A percentile compares a stretch with the other conserved stretches of the same genome.
phyloP scores from a whole-genome alignment of 1,140 invertebrate genomes.

The Thaumatotibia leucotreta region DNA sequence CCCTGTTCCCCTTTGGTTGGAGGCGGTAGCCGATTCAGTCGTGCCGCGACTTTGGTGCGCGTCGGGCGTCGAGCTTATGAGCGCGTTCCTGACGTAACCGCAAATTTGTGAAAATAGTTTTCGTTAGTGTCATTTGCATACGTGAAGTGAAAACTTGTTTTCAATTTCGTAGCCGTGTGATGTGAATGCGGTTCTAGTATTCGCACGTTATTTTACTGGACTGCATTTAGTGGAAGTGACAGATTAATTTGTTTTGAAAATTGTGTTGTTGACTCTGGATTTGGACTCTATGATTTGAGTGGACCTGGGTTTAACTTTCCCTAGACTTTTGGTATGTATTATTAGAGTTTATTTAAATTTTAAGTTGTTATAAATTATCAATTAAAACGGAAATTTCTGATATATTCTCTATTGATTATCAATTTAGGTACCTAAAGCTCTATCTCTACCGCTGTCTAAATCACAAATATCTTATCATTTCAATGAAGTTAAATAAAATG shows the following conservation, averaged over 20 bases:
- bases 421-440: no score
- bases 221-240: conserved; percentile 41
- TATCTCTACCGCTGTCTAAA: no score
- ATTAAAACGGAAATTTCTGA: no score
- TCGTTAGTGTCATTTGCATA: conserved; percentile 57
- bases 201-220: conserved; percentile 19
- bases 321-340: neutral
- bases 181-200: conserved; percentile 40
- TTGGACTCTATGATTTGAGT: conserved; percentile 52
- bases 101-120: conserved; percentile 60
- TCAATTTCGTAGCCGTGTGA: conserved; percentile 45
- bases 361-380: no score
- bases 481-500: no score
- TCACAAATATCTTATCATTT: no score
- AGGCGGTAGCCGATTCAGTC: conserved; percentile 43
- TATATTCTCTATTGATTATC: no score
- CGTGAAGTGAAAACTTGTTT: conserved; percentile 58
- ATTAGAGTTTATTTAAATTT: no score
- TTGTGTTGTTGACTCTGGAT: conserved; percentile 47
- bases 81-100: conserved; percentile 32
- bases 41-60: conserved; percentile 41
- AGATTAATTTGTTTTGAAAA: conserved; percentile 32
- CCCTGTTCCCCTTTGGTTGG: conserved; percentile 51
- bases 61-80: conserved; percentile 32
- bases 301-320: conserved; percentile 18